Base-by-base conservation (phyloP, 2,797 vertebrate species). In the Lerista edwardsae region DNA sequence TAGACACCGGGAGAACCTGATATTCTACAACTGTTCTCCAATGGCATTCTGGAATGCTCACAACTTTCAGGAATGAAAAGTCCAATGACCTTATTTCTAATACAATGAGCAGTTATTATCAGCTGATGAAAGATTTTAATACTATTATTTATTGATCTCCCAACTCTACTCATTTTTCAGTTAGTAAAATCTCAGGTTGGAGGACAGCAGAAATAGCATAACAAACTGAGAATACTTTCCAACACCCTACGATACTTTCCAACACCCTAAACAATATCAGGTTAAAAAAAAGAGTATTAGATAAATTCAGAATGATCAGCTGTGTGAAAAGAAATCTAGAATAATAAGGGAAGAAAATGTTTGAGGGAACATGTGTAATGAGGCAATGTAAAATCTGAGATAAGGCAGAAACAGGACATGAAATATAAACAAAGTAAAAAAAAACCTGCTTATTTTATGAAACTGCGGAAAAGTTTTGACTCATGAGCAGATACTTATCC, bases 41-140 rank as follows among this genome's bases (percentile, higher is more conserved):
- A 6, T 73, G 41, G n/a, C 21, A 75, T 85, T 80, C 39, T 47
- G 39, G 27, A 36, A 81, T 36, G 65, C 34, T 71, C 55, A 69
- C 34, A 59, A 17, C 23, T 69, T 61, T 59, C 17, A 78, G 47
- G 75, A 80, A 75, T 47, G 29, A 25, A 12, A n/a, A 80, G 23
- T 34, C 27, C 36, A 75, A 41, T 75, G 23, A 12, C n/a, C 34
- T 79, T 55, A 34, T 44, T 67, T 39, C 34, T 83, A 68, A 83
- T 39, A 27, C 47, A 75, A 57, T 11, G 34, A 39, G 75, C 21
- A 68, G 15, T 68, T 85, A 71, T 76, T 71, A 36, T 34, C 55
- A 76, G 64, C 55, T 79, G 31, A 79, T 47, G 39, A 80, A 83
- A 79, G 55, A 27, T n/a, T 87, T 65, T 59, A 47, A 57, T 68